These are phyloP conservation scores for Oncorhynchus gorbuscha DNA, from an alignment of 2,113 vertebrate genomes.

Conservation along the genomic window DNA sequence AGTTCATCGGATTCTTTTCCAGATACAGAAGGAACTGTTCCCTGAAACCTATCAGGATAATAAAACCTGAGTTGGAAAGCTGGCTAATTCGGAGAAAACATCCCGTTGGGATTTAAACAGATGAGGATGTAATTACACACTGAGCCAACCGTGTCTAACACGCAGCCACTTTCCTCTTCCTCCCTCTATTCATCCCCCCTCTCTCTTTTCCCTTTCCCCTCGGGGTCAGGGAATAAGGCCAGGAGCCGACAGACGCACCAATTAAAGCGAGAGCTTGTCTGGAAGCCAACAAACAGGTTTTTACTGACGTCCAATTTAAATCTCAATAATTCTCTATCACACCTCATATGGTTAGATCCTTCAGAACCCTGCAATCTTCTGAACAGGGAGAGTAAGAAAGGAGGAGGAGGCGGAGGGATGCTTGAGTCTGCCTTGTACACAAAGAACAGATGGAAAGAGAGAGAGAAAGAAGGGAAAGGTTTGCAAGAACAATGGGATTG, in stretches of 20 bases:
- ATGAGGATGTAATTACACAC: background rate
- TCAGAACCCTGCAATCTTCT: background rate
- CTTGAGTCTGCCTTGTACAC: background rate
- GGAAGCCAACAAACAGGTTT: background rate
- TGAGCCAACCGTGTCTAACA: background rate
- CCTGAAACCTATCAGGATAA: background rate
- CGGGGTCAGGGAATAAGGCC: background rate
- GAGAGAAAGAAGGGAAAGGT: background rate
- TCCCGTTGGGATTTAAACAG: background rate
- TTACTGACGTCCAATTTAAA: background rate
- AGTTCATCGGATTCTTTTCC: background rate
- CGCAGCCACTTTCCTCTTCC: background rate
- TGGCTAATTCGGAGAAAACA: background rate
- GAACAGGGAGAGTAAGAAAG: too few species aligned
- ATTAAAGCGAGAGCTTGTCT: background rate
- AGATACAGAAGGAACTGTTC: background rate
- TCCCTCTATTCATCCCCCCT: background rate
- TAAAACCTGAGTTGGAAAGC: background rate
- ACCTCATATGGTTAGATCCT: background rate
- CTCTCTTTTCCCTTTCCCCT: background rate
- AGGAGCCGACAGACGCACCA: background rate
- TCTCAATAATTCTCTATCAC: background rate
- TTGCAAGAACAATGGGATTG: background rate
- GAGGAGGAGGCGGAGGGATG: too few species aligned
- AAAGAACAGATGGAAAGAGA: background rate